Evolutionary conservation across 2,113 vertebrate genomes (phyloP), one percentile per base, ranked within the genome.

Genomic region (Struthio camelus): DNA sequence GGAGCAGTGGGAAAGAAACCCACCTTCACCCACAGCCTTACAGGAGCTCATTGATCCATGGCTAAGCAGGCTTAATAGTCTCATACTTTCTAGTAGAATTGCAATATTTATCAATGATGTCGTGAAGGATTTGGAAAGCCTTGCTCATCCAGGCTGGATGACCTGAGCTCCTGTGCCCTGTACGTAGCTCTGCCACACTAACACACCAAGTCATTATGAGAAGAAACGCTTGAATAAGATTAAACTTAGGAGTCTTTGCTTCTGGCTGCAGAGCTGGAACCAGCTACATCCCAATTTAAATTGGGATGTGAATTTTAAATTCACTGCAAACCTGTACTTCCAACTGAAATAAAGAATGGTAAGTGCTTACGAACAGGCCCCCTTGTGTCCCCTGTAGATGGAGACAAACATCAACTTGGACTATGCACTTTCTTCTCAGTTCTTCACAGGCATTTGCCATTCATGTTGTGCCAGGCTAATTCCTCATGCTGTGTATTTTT

Each of bases 111-210:
- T 34, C 62, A 18, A 0, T 22, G 10, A 0, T 22, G 10, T 28
- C 10, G 4, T 5, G 50, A 51, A 50, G 44, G 16, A 14, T 32
- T 18, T 42, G 72, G 85, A 67, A 5, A 80, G 8, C 51, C 30
- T 15, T 36, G 66, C 7, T 46, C 24, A 46, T 36, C 27, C 38
- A 42, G 51, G 34, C 15, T 5, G 3, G 59, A 30, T 71, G 72
- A 71, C 4, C 36, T 0, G 0, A 81, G 7, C 46, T 58, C 4
- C 36, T 0, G 0, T 78, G 5, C 28, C 48, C 27, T 34, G 12
- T 4, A 19, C 28, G 2, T 1, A 67, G 66, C n/a, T 69, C 50
- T 54, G 71, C 25, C n/a, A 86, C 53, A 83, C 28, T 59, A 79
- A 71, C 48, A 24, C 44, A 27, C 22, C 12, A 58, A 86, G 72